Base-by-base conservation (phyloP, 2,888 invertebrate species). In the Perithous albicinctus region DNA sequence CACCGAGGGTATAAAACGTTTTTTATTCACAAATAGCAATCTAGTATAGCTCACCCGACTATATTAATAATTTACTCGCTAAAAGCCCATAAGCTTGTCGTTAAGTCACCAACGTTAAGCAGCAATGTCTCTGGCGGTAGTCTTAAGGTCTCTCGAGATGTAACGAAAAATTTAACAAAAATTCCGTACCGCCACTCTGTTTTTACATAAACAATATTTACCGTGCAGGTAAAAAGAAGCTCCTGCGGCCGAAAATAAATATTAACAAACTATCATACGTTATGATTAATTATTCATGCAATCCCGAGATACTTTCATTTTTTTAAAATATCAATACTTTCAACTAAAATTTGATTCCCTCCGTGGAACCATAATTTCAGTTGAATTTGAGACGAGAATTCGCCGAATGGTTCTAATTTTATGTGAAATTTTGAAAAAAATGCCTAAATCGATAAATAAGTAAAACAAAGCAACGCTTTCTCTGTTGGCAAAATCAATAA, bases 261-360 rank as follows among this genome's bases (percentile, higher is more conserved):
- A 72, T 20, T 10, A 67, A 76, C n/a, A 61, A 48, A 59, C 35
- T 51, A 32, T 38, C 23, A 18, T 66, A 56, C 41, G 48, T 59
- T 46, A 26, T 29, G 2, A 59, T 67, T 75, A 56, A 75, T 75
- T 64, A 70, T 76, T 72, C 66, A 72, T 61, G 75, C 80, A 41
- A 18, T 32, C 29, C 15, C n/a, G 54, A 51, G 59, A 35, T 59
- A 69, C 69, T 38, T 38, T n/a, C n/a, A n/a, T n/a, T n/a, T n/a
- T n/a, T n/a, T n/a, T n/a, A n/a, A n/a, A n/a, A n/a, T n/a, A n/a
- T n/a, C n/a, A n/a, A n/a, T n/a, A n/a, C n/a, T n/a, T n/a, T n/a
- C n/a, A n/a, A n/a, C n/a, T n/a, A n/a, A n/a, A n/a, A n/a, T n/a
- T n/a, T n/a, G n/a, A n/a, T n/a, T n/a, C n/a, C n/a, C n/a, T n/a